Base-by-base conservation (phyloP, 1,140 invertebrate genomes). In the Lasioglossum albipes region DNA sequence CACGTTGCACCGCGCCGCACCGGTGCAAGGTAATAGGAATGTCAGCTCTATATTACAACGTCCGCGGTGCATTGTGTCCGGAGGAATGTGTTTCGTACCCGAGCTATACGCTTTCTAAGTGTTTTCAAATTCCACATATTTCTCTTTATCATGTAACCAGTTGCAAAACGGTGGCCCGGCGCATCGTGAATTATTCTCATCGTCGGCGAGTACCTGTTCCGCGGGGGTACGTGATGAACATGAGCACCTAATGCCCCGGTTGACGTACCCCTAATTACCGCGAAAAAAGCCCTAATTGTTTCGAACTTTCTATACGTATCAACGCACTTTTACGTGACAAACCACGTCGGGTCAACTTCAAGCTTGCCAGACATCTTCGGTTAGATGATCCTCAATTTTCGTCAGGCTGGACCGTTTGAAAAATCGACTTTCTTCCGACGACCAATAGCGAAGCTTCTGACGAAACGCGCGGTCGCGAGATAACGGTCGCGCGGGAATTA, bases 41-140 rank as follows among this genome's bases (percentile, higher is more conserved):
- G 79, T 81, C 54, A 66, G 57, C 57, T 52, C 57, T 64, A 81
- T 76, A 70, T 81, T 76, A 69, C 79, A 49, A 68, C 67, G 62
- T 49, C 45, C 22, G 22, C 66, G 54, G 59, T 64, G 66, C 66
- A 75, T 81, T 81, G 64, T 75, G 79, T 66, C 74, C 49, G 42
- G 45, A 27, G 52, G 72, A 52, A 68, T 75, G 66, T n/a, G 54
- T 62, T 49, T 20, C 57, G 54, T 20, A 36, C 16, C 54, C 1
- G 70, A 45, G 49, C 74, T 49, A 49, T 49, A 76, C 74, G 74
- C 74, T 76, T 76, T 76, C 74, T 68, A 76, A 45, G 65, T 76
- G 42, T 76, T 68, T 76, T 76, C 59, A 22, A 76, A 76, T 76
- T 76, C 49, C 49, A 57, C 49, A n/a, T 68, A 16, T 64, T 45